Percentiles rank a stretch among this genome's conserved stretches.
Evolutionary conservation across 2,113 vertebrate genomes (phyloP).

Genomic region (Istiophorus platypterus): DNA sequence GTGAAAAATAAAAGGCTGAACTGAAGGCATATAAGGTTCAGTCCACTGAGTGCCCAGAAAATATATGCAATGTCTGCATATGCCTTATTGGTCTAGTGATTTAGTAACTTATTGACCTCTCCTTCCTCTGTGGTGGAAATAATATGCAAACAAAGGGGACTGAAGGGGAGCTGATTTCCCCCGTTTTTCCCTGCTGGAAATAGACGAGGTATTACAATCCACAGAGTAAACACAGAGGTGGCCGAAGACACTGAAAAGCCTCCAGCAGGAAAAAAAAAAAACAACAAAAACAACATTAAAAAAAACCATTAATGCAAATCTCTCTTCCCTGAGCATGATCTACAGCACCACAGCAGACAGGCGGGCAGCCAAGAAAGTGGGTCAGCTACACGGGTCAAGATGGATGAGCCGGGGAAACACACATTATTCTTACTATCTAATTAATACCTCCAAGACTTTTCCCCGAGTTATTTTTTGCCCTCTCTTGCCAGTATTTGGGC

Average conservation of each 20-base stretch:
- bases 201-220: background rate
- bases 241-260: background rate
- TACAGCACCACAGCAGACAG: slow-evolving; percentile 22
- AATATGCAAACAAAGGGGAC: slow-evolving; percentile 25
- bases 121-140: background rate
- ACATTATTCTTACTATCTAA: slow-evolving; percentile 29
- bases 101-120: slow-evolving; percentile 24
- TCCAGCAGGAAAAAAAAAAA: background rate
- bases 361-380: slow-evolving; percentile 54
- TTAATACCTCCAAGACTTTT: slow-evolving; percentile 57
- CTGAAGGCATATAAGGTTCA: background rate
- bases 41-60: background rate
- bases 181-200: slow-evolving; percentile 23
- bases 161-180: background rate
- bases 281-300: too few relatives aligned
- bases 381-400: slow-evolving; percentile 67
- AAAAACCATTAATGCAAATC: slow-evolving; percentile 12
- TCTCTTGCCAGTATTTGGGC: background rate
- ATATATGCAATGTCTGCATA: background rate
- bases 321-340: slow-evolving; percentile 25
- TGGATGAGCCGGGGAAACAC: slow-evolving; percentile 17
- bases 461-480: slow-evolving; percentile 1
- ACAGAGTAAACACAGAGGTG: background rate
- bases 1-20: slow-evolving; percentile 3
- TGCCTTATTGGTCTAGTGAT: slow-evolving; percentile 11